Percentiles rank a stretch among this genome's conserved stretches.
Evolutionary conservation across 2,113 vertebrate genomes (phyloP).

Genomic region (Furnarius figulus): DNA sequence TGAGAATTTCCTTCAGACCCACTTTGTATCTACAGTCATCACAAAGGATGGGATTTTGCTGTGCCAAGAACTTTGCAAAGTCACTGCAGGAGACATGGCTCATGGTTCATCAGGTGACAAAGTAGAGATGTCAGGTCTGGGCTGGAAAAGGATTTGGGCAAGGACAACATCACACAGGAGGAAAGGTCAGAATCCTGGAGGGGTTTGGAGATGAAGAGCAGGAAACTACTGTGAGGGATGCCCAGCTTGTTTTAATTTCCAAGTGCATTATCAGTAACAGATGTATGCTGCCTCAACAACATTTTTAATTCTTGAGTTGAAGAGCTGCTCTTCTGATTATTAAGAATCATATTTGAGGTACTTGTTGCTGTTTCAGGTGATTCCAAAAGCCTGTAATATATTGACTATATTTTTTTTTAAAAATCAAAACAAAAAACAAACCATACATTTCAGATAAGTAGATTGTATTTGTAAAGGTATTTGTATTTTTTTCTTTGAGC

Average conservation of each 20-base stretch:
- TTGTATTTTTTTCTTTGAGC: background rate
- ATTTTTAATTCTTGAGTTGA: background rate
- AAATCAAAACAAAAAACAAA: background rate
- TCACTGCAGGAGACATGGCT: fast-evolving
- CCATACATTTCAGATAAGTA: background rate
- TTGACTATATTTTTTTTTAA: background rate
- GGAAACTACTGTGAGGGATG: background rate
- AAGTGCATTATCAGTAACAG: background rate
- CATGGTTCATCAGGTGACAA: background rate
- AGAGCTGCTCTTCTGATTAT: background rate
- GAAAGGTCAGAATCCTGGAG: background rate
- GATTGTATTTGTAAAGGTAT: background rate
- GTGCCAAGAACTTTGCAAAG: background rate
- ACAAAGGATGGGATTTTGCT: background rate
- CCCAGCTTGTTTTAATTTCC: background rate
- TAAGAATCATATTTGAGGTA: background rate
- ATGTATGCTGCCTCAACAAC: too few species aligned
- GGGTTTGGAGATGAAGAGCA: background rate
- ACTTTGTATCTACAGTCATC: background rate
- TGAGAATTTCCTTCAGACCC: background rate
- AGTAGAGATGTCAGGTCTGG: background rate
- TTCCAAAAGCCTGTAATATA: background rate
- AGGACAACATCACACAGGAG: background rate
- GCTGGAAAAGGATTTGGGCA: background rate
- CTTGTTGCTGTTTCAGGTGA: background rate